phyloP scores from a whole-genome alignment of 2,113 vertebrate genomes.

The Nothobranchius kuhntae region DNA sequence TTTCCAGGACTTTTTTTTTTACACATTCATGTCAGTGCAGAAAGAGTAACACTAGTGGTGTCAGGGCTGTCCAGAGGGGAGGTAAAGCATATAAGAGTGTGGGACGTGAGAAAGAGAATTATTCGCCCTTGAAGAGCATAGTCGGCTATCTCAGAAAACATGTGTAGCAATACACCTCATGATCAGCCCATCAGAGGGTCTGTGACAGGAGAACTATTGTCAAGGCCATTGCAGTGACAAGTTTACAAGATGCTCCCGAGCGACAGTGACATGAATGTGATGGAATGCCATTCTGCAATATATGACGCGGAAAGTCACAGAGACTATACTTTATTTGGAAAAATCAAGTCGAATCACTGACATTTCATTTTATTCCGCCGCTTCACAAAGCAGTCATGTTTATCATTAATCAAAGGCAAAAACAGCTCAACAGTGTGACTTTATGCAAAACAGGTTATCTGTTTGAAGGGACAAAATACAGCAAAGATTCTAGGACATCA shows the following conservation, averaged over 20 bases:
- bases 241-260: slow-evolving; percentile 56
- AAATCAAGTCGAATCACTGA: slow-evolving; percentile 40
- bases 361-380: slow-evolving; percentile 18
- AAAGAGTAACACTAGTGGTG: slow-evolving; percentile 50
- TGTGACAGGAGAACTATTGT: slow-evolving; percentile 42
- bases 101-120: slow-evolving; percentile 35
- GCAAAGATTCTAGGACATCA: slow-evolving; percentile 21
- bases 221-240: slow-evolving; percentile 62
- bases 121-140: slow-evolving; percentile 65
- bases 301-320: slow-evolving; percentile 54
- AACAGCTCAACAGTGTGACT: slow-evolving; percentile 48
- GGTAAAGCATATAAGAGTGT: slow-evolving; percentile 19
- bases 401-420: slow-evolving; percentile 41
- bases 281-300: slow-evolving; percentile 56
- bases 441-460: slow-evolving; percentile 49
- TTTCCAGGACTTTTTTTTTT: slow-evolving; percentile 68
- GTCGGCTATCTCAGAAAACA: slow-evolving; percentile 53
- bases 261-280: slow-evolving; percentile 59
- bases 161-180: slow-evolving; percentile 43
- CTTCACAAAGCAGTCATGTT: slow-evolving; percentile 43
- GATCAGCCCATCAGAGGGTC: slow-evolving; percentile 54
- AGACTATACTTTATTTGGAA: slow-evolving; percentile 44
- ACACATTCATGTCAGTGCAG: slow-evolving; percentile 53
- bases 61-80: slow-evolving; percentile 47
- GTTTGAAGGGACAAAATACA: slow-evolving; percentile 36